These are phyloP conservation scores for Musca domestica DNA, from an alignment of 1,140 invertebrate species.

Conservation along the genomic window DNA sequence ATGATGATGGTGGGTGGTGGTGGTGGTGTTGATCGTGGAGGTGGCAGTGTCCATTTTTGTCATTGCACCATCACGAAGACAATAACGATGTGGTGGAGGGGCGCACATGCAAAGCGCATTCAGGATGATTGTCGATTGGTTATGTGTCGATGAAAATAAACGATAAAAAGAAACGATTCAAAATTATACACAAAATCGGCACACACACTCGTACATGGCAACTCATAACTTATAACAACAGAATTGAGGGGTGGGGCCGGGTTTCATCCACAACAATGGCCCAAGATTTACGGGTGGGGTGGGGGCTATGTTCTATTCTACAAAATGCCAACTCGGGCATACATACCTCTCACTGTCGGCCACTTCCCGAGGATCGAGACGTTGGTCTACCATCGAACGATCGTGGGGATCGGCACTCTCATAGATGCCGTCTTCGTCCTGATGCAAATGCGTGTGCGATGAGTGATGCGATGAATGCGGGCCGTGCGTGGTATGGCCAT, in stretches of 20 bases:
- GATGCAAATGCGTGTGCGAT: conserved; percentile 59
- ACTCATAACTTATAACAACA: not conserved
- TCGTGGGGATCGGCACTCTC: conserved; percentile 75
- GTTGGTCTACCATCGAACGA: conserved; percentile 57
- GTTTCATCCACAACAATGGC: not conserved
- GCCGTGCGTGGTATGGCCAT: conserved; percentile 53
- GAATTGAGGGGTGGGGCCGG: not conserved
- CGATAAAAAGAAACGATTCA: not conserved
- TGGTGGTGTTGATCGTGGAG: too few species aligned
- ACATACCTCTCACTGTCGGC: conserved; percentile 83
- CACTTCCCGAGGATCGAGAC: conserved; percentile 66
- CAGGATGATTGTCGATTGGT: not conserved
- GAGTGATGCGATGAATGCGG: conserved; percentile 57
- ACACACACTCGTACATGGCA: not conserved
- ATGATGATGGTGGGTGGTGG: too few species aligned
- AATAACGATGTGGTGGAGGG: not conserved
- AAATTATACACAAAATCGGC: too few species aligned
- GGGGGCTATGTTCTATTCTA: not conserved
- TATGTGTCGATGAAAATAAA: conserved; percentile 13
- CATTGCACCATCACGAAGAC: not conserved
- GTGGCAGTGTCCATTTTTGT: too few species aligned
- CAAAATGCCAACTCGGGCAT: not conserved
- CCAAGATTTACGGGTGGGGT: not conserved
- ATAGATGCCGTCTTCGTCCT: conserved; percentile 80
- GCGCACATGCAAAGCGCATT: conserved; percentile 21